phyloP scores from a whole-genome alignment of 2,797 vertebrate species.

The Pangasius sanitwongsei region DNA sequence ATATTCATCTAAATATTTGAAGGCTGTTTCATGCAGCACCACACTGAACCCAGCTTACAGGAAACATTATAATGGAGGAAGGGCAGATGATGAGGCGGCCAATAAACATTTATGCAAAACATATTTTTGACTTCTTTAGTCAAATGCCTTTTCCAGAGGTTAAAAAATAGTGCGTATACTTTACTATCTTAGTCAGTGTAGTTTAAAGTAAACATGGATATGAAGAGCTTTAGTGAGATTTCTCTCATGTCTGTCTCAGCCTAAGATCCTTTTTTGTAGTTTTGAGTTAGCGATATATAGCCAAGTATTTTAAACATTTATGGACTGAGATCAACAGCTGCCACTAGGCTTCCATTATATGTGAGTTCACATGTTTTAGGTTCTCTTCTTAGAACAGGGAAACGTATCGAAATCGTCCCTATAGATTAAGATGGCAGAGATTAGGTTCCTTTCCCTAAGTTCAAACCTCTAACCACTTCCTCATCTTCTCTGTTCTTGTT shows the following conservation, averaged over 20 bases:
- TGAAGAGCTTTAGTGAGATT: background rate
- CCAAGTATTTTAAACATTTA: background rate
- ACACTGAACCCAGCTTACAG: background rate
- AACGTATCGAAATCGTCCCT: background rate
- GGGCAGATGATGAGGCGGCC: background rate
- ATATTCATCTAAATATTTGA: background rate
- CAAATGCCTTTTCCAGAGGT: background rate
- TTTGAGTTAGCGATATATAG: background rate
- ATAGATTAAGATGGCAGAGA: background rate
- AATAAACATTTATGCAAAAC: conserved; percentile 2
- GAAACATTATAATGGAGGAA: background rate
- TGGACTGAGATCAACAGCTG: background rate
- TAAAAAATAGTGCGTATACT: background rate
- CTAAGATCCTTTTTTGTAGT: background rate
- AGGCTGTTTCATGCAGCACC: background rate
- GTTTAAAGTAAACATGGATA: background rate
- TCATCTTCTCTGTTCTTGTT: conserved; percentile 2
- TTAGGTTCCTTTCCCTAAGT: background rate
- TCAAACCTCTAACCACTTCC: background rate
- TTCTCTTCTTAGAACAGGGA: background rate
- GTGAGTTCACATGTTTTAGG: background rate
- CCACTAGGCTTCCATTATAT: background rate
- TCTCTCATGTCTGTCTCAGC: background rate
- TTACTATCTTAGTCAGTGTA: background rate
- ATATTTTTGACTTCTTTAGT: background rate